These are phyloP conservation scores for Xiphophorus maculatus DNA, from an alignment of 2,113 vertebrate genomes.

Conservation along the genomic window DNA sequence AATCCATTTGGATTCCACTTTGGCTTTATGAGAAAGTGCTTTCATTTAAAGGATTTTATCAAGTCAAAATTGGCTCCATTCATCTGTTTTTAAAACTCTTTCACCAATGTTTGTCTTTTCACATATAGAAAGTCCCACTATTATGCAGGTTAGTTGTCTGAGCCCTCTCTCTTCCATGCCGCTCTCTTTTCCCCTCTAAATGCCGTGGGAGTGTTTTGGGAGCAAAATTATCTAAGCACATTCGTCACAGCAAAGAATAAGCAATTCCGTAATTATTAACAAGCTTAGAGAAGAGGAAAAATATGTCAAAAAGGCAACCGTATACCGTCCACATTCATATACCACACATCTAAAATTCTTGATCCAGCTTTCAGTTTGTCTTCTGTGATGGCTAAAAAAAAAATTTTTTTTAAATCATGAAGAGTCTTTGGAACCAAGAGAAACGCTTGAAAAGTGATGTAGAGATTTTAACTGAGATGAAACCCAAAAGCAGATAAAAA, in stretches of 20 bases:
- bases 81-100: not conserved
- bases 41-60: not conserved
- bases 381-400: constrained; percentile 68
- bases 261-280: not conserved
- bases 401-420: not conserved
- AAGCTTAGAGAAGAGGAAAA: constrained; percentile 1
- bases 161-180: not conserved
- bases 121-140: not conserved
- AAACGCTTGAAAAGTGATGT: not conserved
- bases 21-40: not conserved
- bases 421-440: constrained; percentile 3
- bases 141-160: not conserved
- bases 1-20: not conserved
- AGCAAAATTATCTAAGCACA: constrained; percentile 11
- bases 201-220: not conserved
- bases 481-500: constrained; percentile 1
- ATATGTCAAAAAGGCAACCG: constrained; percentile 30
- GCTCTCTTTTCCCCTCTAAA: not conserved
- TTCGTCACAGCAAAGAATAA: not conserved
- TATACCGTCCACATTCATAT: constrained; percentile 73
- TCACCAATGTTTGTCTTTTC: not conserved
- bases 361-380: constrained; percentile 10
- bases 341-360: constrained; percentile 62
- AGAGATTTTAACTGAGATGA: constrained; percentile 2
- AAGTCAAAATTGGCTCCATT: not conserved